These are phyloP conservation scores for Cebidichthys violaceus DNA, from an alignment of 2,113 vertebrate species.

Conservation along the genomic window DNA sequence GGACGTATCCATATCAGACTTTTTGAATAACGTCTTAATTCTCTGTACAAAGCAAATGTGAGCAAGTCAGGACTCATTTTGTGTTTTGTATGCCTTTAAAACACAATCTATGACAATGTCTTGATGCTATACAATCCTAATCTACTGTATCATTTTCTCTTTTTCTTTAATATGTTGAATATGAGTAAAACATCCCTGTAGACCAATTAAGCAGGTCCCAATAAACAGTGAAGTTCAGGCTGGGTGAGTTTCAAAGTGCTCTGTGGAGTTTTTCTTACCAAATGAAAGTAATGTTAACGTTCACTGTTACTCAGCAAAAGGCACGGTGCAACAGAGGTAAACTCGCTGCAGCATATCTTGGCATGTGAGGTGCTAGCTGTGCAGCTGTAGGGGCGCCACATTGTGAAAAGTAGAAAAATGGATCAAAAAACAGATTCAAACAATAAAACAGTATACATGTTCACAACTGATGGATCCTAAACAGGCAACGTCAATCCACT, in stretches of 20 bases:
- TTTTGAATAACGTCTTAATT: conserved; percentile 15
- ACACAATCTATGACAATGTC: background rate
- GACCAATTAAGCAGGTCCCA: background rate
- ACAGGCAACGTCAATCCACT: background rate
- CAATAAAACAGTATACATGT: background rate
- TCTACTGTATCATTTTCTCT: background rate
- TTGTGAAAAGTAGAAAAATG: background rate
- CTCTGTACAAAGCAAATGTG: conserved; percentile 4
- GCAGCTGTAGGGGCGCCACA: background rate
- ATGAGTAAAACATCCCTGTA: background rate
- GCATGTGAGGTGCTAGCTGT: background rate
- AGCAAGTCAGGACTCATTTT: background rate
- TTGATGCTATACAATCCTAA: background rate
- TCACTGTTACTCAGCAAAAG: background rate
- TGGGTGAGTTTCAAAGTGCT: background rate
- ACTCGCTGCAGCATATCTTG: background rate
- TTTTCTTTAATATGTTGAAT: conserved; percentile 8
- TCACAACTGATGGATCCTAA: conserved; percentile 1
- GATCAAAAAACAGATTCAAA: background rate
- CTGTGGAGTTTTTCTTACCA: background rate
- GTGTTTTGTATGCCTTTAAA: background rate
- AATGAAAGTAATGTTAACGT: background rate
- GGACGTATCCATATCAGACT: background rate
- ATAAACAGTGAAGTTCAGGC: background rate
- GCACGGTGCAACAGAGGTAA: background rate